A percentile compares a stretch with the other conserved stretches of the same genome.
These are phyloP conservation scores for Micronycteris hirsuta DNA, from an alignment of 2,113 vertebrate species.

Conservation along the genomic window DNA sequence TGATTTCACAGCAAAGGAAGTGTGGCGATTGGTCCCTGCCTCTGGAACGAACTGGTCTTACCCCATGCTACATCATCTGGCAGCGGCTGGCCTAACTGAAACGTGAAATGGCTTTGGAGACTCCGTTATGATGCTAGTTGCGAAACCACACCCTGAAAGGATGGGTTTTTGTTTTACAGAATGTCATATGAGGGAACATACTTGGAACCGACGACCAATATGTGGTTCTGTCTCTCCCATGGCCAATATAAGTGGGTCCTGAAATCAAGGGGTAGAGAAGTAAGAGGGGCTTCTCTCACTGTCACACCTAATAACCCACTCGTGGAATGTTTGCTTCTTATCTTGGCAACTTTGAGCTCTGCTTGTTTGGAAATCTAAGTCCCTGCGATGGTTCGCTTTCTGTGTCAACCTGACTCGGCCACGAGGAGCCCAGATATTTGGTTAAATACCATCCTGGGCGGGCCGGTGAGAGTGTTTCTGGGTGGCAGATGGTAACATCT, in stretches of 20 bases:
- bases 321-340: conserved; percentile 6
- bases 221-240: not conserved
- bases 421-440: not conserved
- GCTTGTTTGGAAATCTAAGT: conserved; percentile 6
- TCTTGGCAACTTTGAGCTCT: not conserved
- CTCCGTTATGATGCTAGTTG: not conserved
- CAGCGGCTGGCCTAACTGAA: not conserved
- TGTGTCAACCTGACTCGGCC: not conserved
- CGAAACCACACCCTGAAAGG: not conserved
- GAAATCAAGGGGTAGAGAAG: not conserved
- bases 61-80: not conserved
- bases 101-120: not conserved
- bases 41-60: not conserved
- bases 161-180: not conserved
- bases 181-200: not conserved
- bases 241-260: not conserved
- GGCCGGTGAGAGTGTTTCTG: conserved; percentile 1
- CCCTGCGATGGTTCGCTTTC: not conserved
- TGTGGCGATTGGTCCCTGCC: not conserved
- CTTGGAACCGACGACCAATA: conserved; percentile 18
- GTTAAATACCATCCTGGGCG: not conserved
- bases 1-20: not conserved
- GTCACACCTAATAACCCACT: not conserved
- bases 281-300: not conserved
- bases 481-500: not conserved